phyloP scores from a whole-genome alignment of 2,113 vertebrate species.

The Bambusicola thoracicus region DNA sequence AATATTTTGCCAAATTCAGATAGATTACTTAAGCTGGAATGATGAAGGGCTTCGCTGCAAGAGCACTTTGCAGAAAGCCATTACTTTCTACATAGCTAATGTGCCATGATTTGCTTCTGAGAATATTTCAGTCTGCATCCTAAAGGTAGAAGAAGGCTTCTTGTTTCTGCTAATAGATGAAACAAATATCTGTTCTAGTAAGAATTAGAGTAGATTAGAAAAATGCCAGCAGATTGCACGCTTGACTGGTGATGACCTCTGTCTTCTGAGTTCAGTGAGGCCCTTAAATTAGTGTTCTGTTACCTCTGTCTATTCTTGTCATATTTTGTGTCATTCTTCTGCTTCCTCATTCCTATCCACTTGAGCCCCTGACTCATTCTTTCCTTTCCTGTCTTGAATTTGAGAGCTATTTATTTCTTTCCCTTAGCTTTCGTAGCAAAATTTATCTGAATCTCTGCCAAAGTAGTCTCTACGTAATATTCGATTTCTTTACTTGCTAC shows the following conservation, averaged over 20 bases:
- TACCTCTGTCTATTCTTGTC: neutral
- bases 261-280: neutral
- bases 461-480: neutral
- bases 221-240: neutral
- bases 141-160: neutral
- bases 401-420: neutral
- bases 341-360: neutral
- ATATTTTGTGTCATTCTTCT: neutral
- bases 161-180: neutral
- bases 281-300: neutral
- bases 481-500: neutral
- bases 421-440: neutral
- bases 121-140: neutral
- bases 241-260: neutral
- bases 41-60: neutral
- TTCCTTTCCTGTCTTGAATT: neutral
- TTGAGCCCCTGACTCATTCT: neutral
- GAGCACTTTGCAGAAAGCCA: neutral
- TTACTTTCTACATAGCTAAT: neutral
- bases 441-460: neutral
- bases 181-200: neutral
- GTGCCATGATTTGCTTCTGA: neutral
- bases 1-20: constrained; percentile 7
- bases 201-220: neutral
- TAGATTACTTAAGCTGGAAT: neutral